phyloP scores from a whole-genome alignment of 2,888 invertebrate species.

The Tillus elongatus region DNA sequence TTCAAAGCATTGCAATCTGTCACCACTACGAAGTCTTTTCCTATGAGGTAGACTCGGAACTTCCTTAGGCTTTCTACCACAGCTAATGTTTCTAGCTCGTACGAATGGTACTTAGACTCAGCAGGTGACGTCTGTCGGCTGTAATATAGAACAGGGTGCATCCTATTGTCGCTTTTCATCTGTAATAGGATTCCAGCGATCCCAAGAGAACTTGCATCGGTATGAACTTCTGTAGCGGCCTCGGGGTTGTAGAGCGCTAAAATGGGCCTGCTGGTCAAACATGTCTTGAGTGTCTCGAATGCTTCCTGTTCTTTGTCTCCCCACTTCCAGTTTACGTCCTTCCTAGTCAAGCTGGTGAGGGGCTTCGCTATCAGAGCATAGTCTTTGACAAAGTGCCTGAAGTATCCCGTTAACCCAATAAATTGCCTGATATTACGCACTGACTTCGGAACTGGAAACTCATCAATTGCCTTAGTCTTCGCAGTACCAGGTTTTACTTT shows the following conservation, averaged over 20 bases:
- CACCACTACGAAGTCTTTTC: conserved; percentile 26
- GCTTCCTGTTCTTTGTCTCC: conserved; percentile 18
- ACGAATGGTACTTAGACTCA: conserved; percentile 31
- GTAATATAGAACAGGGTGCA: conserved; percentile 31
- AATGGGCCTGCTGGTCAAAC: conserved; percentile 23
- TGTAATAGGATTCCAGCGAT: conserved; percentile 31
- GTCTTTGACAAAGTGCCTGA: conserved; percentile 24
- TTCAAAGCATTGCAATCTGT: conserved; percentile 28
- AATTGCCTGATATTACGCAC: conserved; percentile 22
- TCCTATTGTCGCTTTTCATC: conserved; percentile 22
- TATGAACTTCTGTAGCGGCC: conserved; percentile 30
- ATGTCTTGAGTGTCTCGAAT: conserved; percentile 21
- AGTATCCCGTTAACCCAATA: conserved; percentile 27
- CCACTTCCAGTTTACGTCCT: conserved; percentile 23
- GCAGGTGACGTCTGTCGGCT: conserved; percentile 26
- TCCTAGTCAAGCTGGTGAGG: conserved; percentile 20
- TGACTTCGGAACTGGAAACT: conserved; percentile 22
- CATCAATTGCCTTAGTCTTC: conserved; percentile 14
- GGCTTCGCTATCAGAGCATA: conserved; percentile 23
- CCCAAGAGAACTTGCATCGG: conserved; percentile 29
- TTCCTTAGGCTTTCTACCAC: conserved; percentile 25
- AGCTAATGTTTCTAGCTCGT: conserved; percentile 29
- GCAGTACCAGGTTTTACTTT: conserved; percentile 16
- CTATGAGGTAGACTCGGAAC: conserved; percentile 27
- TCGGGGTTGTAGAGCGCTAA: conserved; percentile 27